These are phyloP conservation scores for Lasioglossum leucozonium DNA, from an alignment of 2,888 invertebrate species.

Conservation along the genomic window DNA sequence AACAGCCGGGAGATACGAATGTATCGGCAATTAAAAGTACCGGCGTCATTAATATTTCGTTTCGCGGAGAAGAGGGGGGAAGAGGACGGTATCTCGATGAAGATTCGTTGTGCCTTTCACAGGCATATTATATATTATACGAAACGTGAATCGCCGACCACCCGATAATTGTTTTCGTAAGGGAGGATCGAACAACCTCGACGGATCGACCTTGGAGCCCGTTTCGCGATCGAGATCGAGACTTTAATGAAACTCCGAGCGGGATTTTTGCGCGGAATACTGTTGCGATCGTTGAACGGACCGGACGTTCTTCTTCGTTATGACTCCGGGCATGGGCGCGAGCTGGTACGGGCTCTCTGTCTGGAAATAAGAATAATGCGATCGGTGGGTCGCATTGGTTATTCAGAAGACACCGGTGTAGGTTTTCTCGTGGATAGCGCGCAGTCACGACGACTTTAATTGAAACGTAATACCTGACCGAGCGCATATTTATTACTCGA, in stretches of 20 bases:
- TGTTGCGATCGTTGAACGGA: conserved; percentile 16
- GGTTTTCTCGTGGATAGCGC: conserved; percentile 28
- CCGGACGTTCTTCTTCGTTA: conserved; percentile 29
- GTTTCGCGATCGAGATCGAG: conserved; percentile 36
- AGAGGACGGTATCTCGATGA: conserved; percentile 35
- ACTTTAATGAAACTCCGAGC: conserved; percentile 58
- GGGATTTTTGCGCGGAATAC: conserved; percentile 44
- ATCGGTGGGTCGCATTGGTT: conserved; percentile 17
- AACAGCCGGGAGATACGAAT: background rate
- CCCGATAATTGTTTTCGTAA: conserved; percentile 56
- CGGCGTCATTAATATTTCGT: conserved; percentile 39
- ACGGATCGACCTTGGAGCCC: conserved; percentile 50
- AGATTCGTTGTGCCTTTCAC: conserved; percentile 47
- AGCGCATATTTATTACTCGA: conserved; percentile 38
- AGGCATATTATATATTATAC: conserved; percentile 6
- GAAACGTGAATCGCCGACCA: conserved; percentile 39
- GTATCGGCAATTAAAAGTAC: conserved; percentile 25
- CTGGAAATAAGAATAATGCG: conserved; percentile 33
- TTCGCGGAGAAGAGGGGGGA: background rate
- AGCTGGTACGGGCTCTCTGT: background rate
- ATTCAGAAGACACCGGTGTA: conserved; percentile 26
- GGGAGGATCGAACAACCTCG: conserved; percentile 43
- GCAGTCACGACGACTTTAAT: conserved; percentile 44
- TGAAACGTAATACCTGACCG: conserved; percentile 48
- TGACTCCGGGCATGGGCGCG: conserved; percentile 13